These are phyloP conservation scores for Polydrusus pterygomalis DNA, from an alignment of 2,888 invertebrate genomes.

Conservation along the genomic window DNA sequence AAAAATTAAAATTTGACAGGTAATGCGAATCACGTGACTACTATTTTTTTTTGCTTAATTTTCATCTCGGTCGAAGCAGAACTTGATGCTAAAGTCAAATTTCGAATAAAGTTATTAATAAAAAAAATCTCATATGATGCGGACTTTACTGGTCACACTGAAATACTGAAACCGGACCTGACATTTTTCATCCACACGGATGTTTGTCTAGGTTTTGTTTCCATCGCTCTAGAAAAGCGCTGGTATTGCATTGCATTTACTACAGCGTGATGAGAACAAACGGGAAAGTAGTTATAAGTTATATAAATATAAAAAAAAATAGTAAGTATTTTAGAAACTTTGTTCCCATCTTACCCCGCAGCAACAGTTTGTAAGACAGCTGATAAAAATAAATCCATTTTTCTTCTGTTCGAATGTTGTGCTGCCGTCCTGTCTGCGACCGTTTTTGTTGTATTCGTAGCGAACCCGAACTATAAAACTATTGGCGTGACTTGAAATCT, in stretches of 20 bases:
- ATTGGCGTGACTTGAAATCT: slow-evolving; percentile 14
- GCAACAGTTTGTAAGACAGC: neutral
- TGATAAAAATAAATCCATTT: neutral
- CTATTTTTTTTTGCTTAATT: too few relatives aligned
- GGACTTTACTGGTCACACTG: too few relatives aligned
- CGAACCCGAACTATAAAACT: slow-evolving; percentile 8
- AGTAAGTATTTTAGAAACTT: too few relatives aligned
- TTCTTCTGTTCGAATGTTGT: neutral
- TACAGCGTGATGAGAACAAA: neutral
- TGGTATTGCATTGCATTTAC: slow-evolving; percentile 3
- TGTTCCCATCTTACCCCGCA: too few relatives aligned
- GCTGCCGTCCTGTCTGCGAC: neutral
- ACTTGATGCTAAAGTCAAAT: too few relatives aligned
- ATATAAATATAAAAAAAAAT: too few relatives aligned
- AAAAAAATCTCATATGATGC: too few relatives aligned
- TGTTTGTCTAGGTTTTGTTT: slow-evolving; percentile 29
- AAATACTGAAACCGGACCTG: neutral
- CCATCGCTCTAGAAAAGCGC: slow-evolving; percentile 16
- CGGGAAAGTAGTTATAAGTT: slow-evolving; percentile 23
- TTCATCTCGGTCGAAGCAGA: too few relatives aligned
- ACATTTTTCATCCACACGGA: neutral
- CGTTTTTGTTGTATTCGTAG: slow-evolving; percentile 11
- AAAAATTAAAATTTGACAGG: too few relatives aligned
- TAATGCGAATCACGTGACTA: too few relatives aligned
- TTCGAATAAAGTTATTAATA: too few relatives aligned